Evolutionary conservation across 2,888 invertebrate genomes (phyloP), one percentile per base, ranked within the genome.

Genomic region (Notocelia uddmanniana): DNA sequence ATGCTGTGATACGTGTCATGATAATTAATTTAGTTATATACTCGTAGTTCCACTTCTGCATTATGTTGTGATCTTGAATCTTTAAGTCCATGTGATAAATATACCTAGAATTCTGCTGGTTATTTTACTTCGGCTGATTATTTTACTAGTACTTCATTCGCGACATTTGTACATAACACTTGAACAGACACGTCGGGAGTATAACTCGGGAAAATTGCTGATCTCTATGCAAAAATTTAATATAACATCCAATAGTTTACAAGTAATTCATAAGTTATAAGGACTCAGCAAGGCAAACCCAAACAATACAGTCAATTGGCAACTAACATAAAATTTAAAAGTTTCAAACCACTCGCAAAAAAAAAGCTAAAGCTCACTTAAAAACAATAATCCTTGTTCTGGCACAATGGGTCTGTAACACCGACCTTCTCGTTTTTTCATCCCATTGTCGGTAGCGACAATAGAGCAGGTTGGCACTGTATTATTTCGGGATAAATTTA

Each of bases 401-500:
- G 79, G 79, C 77, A 81, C 89, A 90, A 88, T 81, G 79, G 85
- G 60, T 50, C 62, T 55, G 74, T 64, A 73, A 85, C 83, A 85
- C 64, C 64, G 83, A 83, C 77, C 74, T 80, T 78, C 77, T 58
- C 67, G 73, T 85, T 85, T 86, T 86, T 84, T 83, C 76, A 69
- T 55, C 72, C 76, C 77, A 78, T 89, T 88, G 86, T 87, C 74
- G 57, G 10, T 55, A 57, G 74, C 76, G 85, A 87, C 89, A 90
- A 84, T 83, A 83, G 80, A 85, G 84, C 90, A 91, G 91, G 92
- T 92, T 89, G 83, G 80, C 81, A 82, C 83, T 83, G 83, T 77
- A 91, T 91, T 91, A 89, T 92, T 84, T 80, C 73, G 80, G 80
- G 84, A 85, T 91, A 92, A 92, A 93, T 93, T 83, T 88, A 88